Conservation (phyloP, 2,888 invertebrate species). For the Cataglyphis rosenhaueri region DNA sequence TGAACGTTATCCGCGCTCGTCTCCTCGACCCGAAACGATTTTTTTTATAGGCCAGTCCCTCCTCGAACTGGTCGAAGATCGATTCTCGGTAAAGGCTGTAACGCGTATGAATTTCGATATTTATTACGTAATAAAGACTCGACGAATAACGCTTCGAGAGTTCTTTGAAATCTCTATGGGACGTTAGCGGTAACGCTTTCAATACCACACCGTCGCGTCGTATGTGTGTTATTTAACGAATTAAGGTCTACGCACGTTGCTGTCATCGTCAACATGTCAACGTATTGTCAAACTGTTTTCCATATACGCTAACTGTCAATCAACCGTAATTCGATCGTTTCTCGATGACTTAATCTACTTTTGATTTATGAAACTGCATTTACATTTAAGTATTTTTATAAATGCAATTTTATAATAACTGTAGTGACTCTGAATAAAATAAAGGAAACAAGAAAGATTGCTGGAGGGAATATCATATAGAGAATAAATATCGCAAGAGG, state of each 20-base stretch:
- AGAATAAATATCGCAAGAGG: too few species aligned
- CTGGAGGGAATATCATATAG: too few species aligned
- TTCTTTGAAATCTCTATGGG: conserved; percentile 33
- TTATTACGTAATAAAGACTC: conserved; percentile 74
- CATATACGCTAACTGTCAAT: too few species aligned
- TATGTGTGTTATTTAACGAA: conserved; percentile 2
- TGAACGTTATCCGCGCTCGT: conserved; percentile 59
- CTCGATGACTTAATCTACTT: not conserved
- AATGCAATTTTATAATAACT: too few species aligned
- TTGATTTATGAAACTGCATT: too few species aligned
- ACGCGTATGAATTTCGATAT: conserved; percentile 76
- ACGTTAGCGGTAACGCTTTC: conserved; percentile 14
- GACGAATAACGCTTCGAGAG: conserved; percentile 1
- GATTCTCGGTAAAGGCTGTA: conserved; percentile 74
- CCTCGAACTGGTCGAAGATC: conserved; percentile 68
- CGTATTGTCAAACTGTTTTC: not conserved
- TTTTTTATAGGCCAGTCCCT: conserved; percentile 76
- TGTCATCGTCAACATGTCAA: not conserved
- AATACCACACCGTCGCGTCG: not conserved
- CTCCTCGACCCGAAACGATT: conserved; percentile 55
- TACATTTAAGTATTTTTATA: too few species aligned
- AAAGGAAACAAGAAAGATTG: too few species aligned
- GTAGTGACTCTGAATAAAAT: too few species aligned
- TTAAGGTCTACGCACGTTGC: not conserved
- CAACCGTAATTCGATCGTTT: not conserved